These are phyloP conservation scores for Nothobranchius kuhntae DNA, from an alignment of 2,113 vertebrate species.

Conservation along the genomic window DNA sequence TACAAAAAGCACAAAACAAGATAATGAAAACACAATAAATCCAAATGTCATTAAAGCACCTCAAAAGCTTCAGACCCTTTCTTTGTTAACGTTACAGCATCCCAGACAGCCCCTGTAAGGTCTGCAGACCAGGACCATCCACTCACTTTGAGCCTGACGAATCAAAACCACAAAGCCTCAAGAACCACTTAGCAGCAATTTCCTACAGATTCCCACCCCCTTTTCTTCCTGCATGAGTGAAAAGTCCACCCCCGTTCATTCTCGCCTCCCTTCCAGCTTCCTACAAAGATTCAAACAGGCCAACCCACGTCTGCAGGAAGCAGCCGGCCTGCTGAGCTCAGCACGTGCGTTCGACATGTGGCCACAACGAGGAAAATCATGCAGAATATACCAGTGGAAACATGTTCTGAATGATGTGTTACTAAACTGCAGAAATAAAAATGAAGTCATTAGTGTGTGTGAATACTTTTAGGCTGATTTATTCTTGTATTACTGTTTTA, in stretches of 20 bases:
- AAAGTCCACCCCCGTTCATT: conserved; percentile 12
- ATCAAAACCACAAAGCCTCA: conserved; percentile 76
- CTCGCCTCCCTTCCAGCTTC: conserved; percentile 32
- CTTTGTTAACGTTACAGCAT: conserved; percentile 35
- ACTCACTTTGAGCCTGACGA: conserved; percentile 61
- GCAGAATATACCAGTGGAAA: not conserved
- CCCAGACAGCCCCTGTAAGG: conserved; percentile 36
- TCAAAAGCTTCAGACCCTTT: conserved; percentile 33
- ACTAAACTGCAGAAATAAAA: not conserved
- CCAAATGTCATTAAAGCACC: conserved; percentile 29
- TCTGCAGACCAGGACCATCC: conserved; percentile 53
- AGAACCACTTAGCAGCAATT: conserved; percentile 77
- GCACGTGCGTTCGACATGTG: conserved; percentile 60
- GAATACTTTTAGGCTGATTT: not conserved
- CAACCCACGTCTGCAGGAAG: conserved; percentile 44
- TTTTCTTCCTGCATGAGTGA: conserved; percentile 59
- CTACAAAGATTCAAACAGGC: conserved; percentile 42
- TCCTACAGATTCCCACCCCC: conserved; percentile 61
- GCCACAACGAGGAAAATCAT: conserved; percentile 21
- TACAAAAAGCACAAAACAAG: conserved; percentile 26
- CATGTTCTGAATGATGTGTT: not conserved
- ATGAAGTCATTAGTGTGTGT: not conserved
- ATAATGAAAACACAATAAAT: conserved; percentile 39
- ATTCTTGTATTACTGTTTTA: not conserved
- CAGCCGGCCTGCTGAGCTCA: conserved; percentile 57